phyloP scores from a whole-genome alignment of 2,113 vertebrate species.

The Porphyrio hochstetteri region DNA sequence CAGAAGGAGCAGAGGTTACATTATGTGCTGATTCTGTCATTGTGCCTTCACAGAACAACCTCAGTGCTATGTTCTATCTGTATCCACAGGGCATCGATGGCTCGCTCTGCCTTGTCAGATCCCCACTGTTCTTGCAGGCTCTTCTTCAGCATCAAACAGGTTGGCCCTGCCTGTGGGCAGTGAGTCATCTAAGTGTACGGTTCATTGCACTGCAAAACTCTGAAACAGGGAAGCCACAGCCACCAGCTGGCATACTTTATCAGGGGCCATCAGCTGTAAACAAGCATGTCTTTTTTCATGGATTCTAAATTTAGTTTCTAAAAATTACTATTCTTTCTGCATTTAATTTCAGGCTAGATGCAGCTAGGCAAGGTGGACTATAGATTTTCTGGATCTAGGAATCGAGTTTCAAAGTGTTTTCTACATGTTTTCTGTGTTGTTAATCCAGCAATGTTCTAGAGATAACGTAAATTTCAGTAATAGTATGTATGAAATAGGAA shows the following conservation, averaged over 20 bases:
- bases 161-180: not conserved
- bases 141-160: not conserved
- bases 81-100: not conserved
- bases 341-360: not conserved
- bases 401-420: not conserved
- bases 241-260: conserved; percentile 42
- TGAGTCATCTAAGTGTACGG: not conserved
- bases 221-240: not conserved
- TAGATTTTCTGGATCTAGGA: not conserved
- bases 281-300: not conserved
- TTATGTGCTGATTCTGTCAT: not conserved
- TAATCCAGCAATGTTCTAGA: not conserved
- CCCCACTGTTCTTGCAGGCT: not conserved
- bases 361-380: not conserved
- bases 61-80: not conserved
- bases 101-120: not conserved
- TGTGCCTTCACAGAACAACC: not conserved
- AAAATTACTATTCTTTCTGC: not conserved
- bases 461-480: not conserved
- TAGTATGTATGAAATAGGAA: not conserved
- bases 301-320: not conserved
- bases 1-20: not conserved
- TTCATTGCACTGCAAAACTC: not conserved
- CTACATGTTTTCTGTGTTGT: not conserved
- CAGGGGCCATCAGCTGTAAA: not conserved